A percentile compares a stretch with the other conserved stretches of the same genome.
These are phyloP conservation scores for Prinia subflava DNA, from an alignment of 2,113 vertebrate species.

Conservation along the genomic window DNA sequence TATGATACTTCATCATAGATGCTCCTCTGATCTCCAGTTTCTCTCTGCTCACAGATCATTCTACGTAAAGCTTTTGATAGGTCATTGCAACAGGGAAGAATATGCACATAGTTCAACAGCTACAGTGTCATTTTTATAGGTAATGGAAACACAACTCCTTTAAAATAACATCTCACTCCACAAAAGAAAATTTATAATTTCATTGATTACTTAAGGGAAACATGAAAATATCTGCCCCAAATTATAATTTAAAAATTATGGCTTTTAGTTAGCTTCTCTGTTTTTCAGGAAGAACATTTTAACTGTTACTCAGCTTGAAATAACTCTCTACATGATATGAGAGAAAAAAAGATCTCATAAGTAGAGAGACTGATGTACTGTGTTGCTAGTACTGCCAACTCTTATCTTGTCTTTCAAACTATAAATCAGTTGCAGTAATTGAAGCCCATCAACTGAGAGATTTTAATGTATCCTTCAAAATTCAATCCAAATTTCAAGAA, in stretches of 20 bases:
- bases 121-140: not conserved
- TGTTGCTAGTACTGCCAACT: not conserved
- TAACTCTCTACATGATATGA: not conserved
- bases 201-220: not conserved
- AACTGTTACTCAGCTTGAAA: not conserved
- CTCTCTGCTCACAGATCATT: not conserved
- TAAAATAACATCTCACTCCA: not conserved
- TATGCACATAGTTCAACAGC: not conserved
- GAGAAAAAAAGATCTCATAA: not conserved
- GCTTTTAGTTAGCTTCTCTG: not conserved
- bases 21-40: not conserved
- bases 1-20: not conserved
- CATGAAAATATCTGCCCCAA: not conserved
- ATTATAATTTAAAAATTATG: not conserved
- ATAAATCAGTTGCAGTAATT: not conserved
- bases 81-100: not conserved
- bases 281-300: not conserved
- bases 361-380: not conserved
- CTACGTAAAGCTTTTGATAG: not conserved
- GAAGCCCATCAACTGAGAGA: not conserved
- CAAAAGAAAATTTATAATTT: not conserved
- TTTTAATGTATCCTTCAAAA: not conserved
- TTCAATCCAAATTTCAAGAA: not conserved
- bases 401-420: not conserved
- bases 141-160: not conserved